Base-by-base conservation (phyloP, 2,888 invertebrate species). In the Thelaira solivaga region DNA sequence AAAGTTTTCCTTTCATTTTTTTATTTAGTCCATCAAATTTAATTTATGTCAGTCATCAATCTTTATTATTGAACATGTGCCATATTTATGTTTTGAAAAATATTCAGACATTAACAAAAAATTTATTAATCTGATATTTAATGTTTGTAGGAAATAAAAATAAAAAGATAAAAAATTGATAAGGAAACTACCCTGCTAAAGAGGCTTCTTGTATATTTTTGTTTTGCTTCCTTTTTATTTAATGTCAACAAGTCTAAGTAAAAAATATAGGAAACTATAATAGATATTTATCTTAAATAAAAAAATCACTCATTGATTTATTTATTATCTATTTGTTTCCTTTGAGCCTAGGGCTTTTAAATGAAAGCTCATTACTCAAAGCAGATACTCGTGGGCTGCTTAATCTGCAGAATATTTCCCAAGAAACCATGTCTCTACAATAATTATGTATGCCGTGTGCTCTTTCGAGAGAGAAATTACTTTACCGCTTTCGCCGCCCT, bases 31-130 rank as follows among this genome's bases (percentile, higher is more conserved):
- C 51, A 74, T 78, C 55, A 78, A 74, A 74, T 69, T 47, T 65
- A 74, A 78, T 78, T 78, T 74, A 78, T 74, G 74, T 78, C 20
- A 20, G 45, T 47, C 74, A 78, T 78, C 78, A 78, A 78, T 78
- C 78, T 78, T 74, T 78, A 78, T 78, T 78, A 78, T 69, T 29
- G 61, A 69, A 69, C 74, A 74, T 78, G 74, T 74, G 74, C 69
- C 69, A 78, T 78, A 78, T 78, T 77, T 74, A 47, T 67, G 36
- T 51, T 59, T n/a, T 72, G 59, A 78, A 73, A 78, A 78, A 64
- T 77, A 64, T 49, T 41, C 59, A 57, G 34, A 74, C 59, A 78
- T 78, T 31, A 73, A 59, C 45, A 29, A 69, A 64, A 77, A 64
- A 69, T 65, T 68, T 65, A 78, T 78, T 69, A 78, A 34, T 64